Evolutionary conservation across 2,888 invertebrate species (phyloP).

Genomic region (Cosmia pyralina): DNA sequence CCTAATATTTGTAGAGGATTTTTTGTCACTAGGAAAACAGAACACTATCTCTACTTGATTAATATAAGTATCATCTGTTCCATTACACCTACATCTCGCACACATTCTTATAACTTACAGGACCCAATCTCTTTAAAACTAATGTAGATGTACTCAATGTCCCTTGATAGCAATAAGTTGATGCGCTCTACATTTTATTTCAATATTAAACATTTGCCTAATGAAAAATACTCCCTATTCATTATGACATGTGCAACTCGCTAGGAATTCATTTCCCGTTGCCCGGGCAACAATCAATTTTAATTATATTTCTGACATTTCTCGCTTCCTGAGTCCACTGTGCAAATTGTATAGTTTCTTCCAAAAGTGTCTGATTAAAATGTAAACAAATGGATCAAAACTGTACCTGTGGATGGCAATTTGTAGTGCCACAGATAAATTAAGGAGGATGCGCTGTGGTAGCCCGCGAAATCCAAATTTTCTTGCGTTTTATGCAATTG

Average conservation of each 20-base stretch:
- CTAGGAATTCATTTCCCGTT: slow-evolving; percentile 46
- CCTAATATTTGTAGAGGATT: background rate
- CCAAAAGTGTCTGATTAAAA: background rate
- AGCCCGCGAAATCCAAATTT: too few species aligned
- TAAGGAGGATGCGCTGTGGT: too few species aligned
- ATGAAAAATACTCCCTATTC: slow-evolving; percentile 43
- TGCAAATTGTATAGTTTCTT: slow-evolving; percentile 1
- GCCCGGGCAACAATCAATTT: slow-evolving; percentile 56
- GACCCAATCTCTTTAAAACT: background rate
- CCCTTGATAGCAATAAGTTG: slow-evolving; percentile 11
- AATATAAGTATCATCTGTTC: too few species aligned
- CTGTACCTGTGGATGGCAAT: background rate
- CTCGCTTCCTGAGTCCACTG: slow-evolving; percentile 37
- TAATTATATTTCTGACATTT: slow-evolving; percentile 56
- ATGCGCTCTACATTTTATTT: slow-evolving; percentile 32
- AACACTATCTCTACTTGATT: background rate
- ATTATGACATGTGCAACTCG: slow-evolving; percentile 24
- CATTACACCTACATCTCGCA: too few species aligned
- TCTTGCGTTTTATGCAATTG: too few species aligned
- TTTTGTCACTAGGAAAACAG: background rate
- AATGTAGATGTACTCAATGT: slow-evolving; percentile 3
- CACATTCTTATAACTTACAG: too few species aligned
- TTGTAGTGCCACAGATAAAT: background rate
- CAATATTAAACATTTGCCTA: slow-evolving; percentile 31
- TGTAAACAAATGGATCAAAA: background rate